phyloP scores from a whole-genome alignment of 1,140 invertebrate species.

The Listronotus oregonensis region DNA sequence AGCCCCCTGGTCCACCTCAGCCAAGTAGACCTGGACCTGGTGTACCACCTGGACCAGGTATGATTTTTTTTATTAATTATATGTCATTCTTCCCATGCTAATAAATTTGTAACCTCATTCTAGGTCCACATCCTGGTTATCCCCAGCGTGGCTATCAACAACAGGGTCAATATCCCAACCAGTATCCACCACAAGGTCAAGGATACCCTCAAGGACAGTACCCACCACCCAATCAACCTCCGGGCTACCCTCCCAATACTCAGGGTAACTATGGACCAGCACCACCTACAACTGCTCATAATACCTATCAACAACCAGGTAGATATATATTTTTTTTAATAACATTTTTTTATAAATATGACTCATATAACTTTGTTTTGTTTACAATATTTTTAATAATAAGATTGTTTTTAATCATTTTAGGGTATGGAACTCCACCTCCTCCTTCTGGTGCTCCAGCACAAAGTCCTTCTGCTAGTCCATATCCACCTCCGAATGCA shows the following conservation, averaged over 20 bases:
- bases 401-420: neutral
- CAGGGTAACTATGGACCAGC: constrained; percentile 59
- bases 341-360: too few relatives aligned
- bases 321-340: neutral
- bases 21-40: constrained; percentile 21
- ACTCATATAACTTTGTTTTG: too few relatives aligned
- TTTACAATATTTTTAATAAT: too few relatives aligned
- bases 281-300: constrained; percentile 51
- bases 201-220: constrained; percentile 60
- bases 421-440: constrained; percentile 49
- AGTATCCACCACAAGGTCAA: constrained; percentile 56
- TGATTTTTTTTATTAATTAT: too few relatives aligned
- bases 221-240: constrained; percentile 53
- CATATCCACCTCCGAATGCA: constrained; percentile 52
- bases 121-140: constrained; percentile 60
- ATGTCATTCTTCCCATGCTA: too few relatives aligned
- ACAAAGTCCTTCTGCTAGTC: constrained; percentile 37
- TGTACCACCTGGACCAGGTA: constrained; percentile 48
- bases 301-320: constrained; percentile 53
- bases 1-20: constrained; percentile 49
- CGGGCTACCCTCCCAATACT: constrained; percentile 58
- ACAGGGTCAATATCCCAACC: constrained; percentile 61
- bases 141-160: constrained; percentile 62
- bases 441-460: constrained; percentile 40
- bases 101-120: constrained; percentile 9